Percentiles rank a stretch among this genome's conserved stretches.
These are phyloP conservation scores for Drosophila santomea DNA, from an alignment of 1,140 invertebrate species.

Conservation along the genomic window DNA sequence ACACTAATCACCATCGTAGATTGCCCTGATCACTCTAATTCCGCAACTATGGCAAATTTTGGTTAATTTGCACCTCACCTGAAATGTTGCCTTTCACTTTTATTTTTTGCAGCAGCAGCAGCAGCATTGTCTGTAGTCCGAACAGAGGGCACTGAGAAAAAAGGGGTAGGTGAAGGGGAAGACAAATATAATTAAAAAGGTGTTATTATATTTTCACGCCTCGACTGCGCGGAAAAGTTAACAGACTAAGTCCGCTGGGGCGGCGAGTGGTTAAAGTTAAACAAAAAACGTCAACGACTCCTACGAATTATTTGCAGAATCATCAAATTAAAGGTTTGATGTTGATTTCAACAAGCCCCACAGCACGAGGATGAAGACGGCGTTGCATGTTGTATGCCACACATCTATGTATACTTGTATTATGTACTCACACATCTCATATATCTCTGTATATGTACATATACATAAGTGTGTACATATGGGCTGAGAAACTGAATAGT, in stretches of 20 bases:
- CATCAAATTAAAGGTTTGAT: slow-evolving; percentile 83
- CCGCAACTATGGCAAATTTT: slow-evolving; percentile 56
- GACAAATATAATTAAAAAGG: slow-evolving; percentile 75
- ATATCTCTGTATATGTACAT: slow-evolving; percentile 1
- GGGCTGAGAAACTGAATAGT: slow-evolving; percentile 59
- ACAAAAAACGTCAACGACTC: slow-evolving; percentile 71
- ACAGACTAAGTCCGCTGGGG: slow-evolving; percentile 50
- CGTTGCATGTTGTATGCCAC: slow-evolving; percentile 13
- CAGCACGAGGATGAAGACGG: slow-evolving; percentile 27
- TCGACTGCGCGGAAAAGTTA: slow-evolving; percentile 64
- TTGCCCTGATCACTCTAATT: slow-evolving; percentile 75
- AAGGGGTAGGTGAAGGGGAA: background rate
- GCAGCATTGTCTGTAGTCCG: background rate
- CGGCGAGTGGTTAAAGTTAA: slow-evolving; percentile 18
- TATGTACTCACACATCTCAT: background rate
- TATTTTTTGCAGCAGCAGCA: background rate
- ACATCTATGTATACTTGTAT: slow-evolving; percentile 1
- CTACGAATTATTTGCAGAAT: slow-evolving; percentile 79
- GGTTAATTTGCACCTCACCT: slow-evolving; percentile 55
- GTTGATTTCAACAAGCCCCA: slow-evolving; percentile 77
- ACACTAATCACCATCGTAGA: slow-evolving; percentile 27
- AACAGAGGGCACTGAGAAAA: background rate
- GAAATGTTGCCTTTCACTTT: slow-evolving; percentile 54
- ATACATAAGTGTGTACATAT: slow-evolving; percentile 3
- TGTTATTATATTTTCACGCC: slow-evolving; percentile 83